Conservation (phyloP, 2,797 vertebrate species). For the Sebastes kiyomatsui region DNA sequence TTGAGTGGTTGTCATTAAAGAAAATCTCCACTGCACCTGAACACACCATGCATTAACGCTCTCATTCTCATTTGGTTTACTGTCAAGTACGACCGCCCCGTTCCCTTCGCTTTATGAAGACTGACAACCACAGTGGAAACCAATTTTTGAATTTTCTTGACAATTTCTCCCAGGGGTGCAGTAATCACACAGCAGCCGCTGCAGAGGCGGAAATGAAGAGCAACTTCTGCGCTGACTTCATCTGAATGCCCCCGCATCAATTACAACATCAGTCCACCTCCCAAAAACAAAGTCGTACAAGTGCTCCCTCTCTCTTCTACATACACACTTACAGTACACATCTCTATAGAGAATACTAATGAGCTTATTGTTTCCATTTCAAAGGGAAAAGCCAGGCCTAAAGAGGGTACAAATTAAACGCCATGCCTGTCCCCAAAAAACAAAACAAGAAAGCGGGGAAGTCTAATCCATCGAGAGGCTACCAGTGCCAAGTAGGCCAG, state of each 20-base stretch:
- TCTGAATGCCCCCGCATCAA: slow-evolving; percentile 48
- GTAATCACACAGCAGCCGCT: slow-evolving; percentile 14
- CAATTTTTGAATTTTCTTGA: slow-evolving; percentile 22
- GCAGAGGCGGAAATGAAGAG: slow-evolving; percentile 33
- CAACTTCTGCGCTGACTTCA: slow-evolving; percentile 40
- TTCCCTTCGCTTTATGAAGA: slow-evolving; percentile 2
- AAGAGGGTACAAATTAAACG: slow-evolving; percentile 55
- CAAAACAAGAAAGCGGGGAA: slow-evolving; percentile 28
- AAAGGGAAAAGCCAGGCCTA: slow-evolving; percentile 52
- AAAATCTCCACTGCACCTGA: slow-evolving; percentile 10
- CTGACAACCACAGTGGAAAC: slow-evolving; percentile 28
- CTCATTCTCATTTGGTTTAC: slow-evolving; percentile 33
- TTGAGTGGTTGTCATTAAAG: neutral
- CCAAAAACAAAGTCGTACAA: slow-evolving; percentile 55
- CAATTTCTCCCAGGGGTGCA: slow-evolving; percentile 32
- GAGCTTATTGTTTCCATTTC: slow-evolving; percentile 70
- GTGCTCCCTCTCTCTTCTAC: slow-evolving; percentile 1
- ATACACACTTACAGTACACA: slow-evolving; percentile 28
- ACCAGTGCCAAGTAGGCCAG: slow-evolving; percentile 43
- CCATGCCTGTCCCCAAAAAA: slow-evolving; percentile 33
- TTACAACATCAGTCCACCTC: slow-evolving; percentile 55
- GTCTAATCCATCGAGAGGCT: slow-evolving; percentile 38
- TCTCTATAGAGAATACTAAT: slow-evolving; percentile 69
- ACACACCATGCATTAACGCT: neutral
- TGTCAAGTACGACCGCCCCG: slow-evolving; percentile 16